These are phyloP conservation scores for Eremobia ochroleuca DNA, from an alignment of 2,888 invertebrate species.

Conservation along the genomic window DNA sequence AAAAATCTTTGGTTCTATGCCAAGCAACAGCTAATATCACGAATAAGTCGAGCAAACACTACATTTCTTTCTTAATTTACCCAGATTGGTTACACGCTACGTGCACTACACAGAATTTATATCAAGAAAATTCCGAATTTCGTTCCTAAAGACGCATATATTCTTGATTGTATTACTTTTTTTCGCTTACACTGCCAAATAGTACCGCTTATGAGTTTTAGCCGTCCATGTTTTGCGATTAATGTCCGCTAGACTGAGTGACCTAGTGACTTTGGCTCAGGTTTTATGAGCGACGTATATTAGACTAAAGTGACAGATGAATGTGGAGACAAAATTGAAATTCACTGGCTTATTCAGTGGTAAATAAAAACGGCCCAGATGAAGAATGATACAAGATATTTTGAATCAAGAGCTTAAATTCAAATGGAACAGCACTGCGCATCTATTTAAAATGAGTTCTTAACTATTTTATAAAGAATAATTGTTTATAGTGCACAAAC, in stretches of 20 bases:
- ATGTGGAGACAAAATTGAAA: slow-evolving; percentile 14
- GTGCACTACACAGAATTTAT: slow-evolving; percentile 33
- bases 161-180: slow-evolving; percentile 34
- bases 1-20: slow-evolving; percentile 22
- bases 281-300: slow-evolving; percentile 25
- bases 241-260: slow-evolving; percentile 16
- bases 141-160: slow-evolving; percentile 15
- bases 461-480: too few relatives aligned
- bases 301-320: slow-evolving; percentile 16
- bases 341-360: not conserved
- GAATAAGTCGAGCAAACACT: slow-evolving; percentile 36
- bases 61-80: slow-evolving; percentile 31
- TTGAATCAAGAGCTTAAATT: not conserved
- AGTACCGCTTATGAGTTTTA: slow-evolving; percentile 37
- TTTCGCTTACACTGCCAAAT: slow-evolving; percentile 30
- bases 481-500: too few relatives aligned
- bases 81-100: slow-evolving; percentile 51
- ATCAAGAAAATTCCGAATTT: slow-evolving; percentile 26
- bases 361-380: not conserved
- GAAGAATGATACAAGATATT: not conserved
- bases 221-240: slow-evolving; percentile 20
- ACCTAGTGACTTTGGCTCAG: slow-evolving; percentile 4
- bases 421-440: not conserved
- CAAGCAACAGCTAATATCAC: slow-evolving; percentile 25
- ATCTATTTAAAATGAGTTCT: too few relatives aligned